Evolutionary conservation across 2,888 invertebrate species (phyloP).

Genomic region (Eupithecia insigniata): DNA sequence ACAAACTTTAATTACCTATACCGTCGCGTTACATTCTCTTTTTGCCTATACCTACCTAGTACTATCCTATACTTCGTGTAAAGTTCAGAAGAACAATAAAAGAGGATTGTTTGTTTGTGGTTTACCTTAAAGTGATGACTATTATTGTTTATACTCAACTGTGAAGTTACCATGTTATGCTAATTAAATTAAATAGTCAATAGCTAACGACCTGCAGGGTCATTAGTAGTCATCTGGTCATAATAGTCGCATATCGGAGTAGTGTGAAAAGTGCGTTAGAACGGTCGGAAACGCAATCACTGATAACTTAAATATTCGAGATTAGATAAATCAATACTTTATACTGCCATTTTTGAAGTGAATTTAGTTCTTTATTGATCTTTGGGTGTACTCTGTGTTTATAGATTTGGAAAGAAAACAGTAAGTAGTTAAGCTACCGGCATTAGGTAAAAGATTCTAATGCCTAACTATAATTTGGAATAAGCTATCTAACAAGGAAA

Average conservation of each 20-base stretch:
- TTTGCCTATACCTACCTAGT: too few relatives aligned
- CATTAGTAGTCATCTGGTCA: background rate
- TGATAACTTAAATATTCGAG: background rate
- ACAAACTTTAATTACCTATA: too few relatives aligned
- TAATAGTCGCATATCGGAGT: background rate
- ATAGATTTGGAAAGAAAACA: background rate
- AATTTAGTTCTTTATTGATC: constrained; percentile 6
- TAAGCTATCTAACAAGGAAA: too few relatives aligned
- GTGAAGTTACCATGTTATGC: constrained; percentile 1
- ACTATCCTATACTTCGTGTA: background rate
- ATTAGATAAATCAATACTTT: constrained; percentile 12
- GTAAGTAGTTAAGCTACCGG: background rate
- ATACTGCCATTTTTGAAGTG: background rate
- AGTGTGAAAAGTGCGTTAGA: background rate
- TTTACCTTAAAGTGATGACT: background rate
- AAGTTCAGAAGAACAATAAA: background rate
- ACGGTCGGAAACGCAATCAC: background rate
- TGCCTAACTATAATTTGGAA: background rate
- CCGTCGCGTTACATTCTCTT: too few relatives aligned
- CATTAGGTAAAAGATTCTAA: background rate
- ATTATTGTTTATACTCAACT: background rate
- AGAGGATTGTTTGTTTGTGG: background rate
- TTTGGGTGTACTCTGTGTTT: background rate
- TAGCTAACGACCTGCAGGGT: background rate
- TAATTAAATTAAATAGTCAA: background rate